phyloP scores from a whole-genome alignment of 2,888 invertebrate genomes.

The Hemistola chrysoprasaria region DNA sequence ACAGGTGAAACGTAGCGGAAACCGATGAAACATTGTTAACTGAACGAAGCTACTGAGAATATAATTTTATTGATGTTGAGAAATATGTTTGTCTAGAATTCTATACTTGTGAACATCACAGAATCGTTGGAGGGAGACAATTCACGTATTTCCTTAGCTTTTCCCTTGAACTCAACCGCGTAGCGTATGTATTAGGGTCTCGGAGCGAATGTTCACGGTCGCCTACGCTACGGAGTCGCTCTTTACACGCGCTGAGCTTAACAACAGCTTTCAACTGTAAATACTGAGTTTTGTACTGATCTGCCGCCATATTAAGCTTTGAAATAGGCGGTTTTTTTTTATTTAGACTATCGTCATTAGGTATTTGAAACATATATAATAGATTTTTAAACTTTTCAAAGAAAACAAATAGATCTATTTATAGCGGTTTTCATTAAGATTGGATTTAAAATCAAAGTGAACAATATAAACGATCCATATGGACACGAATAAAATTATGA shows the following conservation, averaged over 20 bases:
- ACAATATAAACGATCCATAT: conserved; percentile 48
- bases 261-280: too few relatives aligned
- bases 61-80: conserved; percentile 26
- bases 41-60: conserved; percentile 21
- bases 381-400: too few relatives aligned
- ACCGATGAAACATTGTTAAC: conserved; percentile 33
- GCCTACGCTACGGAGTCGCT: too few relatives aligned
- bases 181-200: conserved; percentile 17
- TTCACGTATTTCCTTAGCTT: conserved; percentile 24
- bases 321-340: too few relatives aligned
- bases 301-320: too few relatives aligned
- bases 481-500: conserved; percentile 50
- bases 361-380: too few relatives aligned
- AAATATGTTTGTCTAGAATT: conserved; percentile 22
- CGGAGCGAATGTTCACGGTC: conserved; percentile 36
- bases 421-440: background rate
- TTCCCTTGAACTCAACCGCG: conserved; percentile 52
- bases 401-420: too few relatives aligned
- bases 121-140: too few relatives aligned
- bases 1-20: conserved; percentile 33
- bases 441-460: conserved; percentile 20
- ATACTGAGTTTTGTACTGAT: too few relatives aligned
- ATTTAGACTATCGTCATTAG: too few relatives aligned
- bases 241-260: too few relatives aligned
- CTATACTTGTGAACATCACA: too few relatives aligned